Conservation (phyloP, 92 coral and sea anemone species). For the Heteractis magnifica region DNA sequence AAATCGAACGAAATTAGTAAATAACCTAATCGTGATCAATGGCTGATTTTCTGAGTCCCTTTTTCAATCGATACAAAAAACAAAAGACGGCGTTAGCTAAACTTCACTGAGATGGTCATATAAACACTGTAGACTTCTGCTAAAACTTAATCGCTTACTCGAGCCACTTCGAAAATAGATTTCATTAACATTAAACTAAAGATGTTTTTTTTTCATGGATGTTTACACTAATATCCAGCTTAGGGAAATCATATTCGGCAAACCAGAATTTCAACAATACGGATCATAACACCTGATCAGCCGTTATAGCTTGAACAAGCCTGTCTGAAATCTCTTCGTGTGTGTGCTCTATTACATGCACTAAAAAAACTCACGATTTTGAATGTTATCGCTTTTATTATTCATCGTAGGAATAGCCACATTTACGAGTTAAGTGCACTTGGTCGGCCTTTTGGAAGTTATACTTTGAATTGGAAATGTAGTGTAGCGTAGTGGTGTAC, state of each 20-base stretch:
- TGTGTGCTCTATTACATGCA: slow-evolving; percentile 1
- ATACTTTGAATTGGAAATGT: slow-evolving; percentile 8
- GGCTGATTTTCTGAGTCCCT: neutral
- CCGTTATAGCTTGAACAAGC: neutral
- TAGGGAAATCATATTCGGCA: neutral
- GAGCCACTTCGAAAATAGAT: slow-evolving; percentile 1
- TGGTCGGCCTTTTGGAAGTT: slow-evolving; percentile 36
- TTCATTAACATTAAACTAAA: neutral
- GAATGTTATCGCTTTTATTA: neutral
- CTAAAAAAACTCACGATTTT: neutral
- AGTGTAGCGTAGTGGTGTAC: slow-evolving; percentile 15
- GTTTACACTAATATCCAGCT: slow-evolving; percentile 7
- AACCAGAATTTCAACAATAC: neutral
- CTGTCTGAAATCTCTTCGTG: neutral
- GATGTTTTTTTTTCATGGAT: neutral
- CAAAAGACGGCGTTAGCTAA: neutral
- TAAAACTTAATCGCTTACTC: neutral
- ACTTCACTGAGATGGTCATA: too few relatives aligned
- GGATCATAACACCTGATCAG: neutral
- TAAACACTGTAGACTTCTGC: neutral
- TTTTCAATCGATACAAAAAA: neutral
- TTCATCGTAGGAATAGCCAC: slow-evolving; percentile 1
- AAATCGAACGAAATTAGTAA: neutral
- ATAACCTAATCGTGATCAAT: neutral
- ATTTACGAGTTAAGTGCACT: slow-evolving; percentile 28